Percentiles rank a stretch among this genome's conserved stretches.
These are phyloP conservation scores for Onychostoma macrolepis DNA, from an alignment of 2,113 vertebrate species.

Conservation along the genomic window DNA sequence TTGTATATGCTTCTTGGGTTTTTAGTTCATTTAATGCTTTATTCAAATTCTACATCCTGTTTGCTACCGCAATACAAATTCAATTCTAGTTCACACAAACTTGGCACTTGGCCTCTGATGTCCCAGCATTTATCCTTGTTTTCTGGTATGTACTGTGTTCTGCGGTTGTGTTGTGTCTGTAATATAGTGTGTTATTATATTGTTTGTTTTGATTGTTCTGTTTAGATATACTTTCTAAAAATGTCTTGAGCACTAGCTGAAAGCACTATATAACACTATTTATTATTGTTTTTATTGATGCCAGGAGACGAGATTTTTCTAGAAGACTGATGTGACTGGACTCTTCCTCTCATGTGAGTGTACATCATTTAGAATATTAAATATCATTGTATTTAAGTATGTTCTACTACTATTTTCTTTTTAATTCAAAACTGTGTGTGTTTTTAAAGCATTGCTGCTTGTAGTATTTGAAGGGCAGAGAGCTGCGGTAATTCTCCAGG, in stretches of 20 bases:
- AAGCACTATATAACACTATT: not conserved
- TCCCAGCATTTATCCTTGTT: not conserved
- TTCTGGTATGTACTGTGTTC: not conserved
- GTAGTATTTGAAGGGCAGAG: constrained; percentile 22
- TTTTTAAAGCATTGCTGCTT: not conserved
- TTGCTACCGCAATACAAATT: not conserved
- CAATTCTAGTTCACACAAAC: not conserved
- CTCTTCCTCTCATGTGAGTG: not conserved
- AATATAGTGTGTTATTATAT: not conserved
- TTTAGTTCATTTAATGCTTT: not conserved
- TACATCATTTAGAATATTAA: not conserved
- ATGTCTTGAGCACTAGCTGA: not conserved
- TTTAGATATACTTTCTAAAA: not conserved
- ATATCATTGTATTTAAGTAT: too few species aligned
- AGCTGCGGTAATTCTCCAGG: constrained; percentile 33
- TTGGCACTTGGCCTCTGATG: not conserved
- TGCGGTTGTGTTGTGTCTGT: not conserved
- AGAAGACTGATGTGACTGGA: not conserved
- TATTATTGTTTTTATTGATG: not conserved
- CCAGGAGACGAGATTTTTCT: not conserved
- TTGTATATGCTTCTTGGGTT: not conserved
- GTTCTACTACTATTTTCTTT: not conserved
- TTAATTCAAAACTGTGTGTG: not conserved
- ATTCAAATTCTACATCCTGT: not conserved
- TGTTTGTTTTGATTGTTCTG: not conserved